Base-by-base conservation (phyloP, 35 echinoderm and acorn worm species). In the Acanthaster planci region DNA sequence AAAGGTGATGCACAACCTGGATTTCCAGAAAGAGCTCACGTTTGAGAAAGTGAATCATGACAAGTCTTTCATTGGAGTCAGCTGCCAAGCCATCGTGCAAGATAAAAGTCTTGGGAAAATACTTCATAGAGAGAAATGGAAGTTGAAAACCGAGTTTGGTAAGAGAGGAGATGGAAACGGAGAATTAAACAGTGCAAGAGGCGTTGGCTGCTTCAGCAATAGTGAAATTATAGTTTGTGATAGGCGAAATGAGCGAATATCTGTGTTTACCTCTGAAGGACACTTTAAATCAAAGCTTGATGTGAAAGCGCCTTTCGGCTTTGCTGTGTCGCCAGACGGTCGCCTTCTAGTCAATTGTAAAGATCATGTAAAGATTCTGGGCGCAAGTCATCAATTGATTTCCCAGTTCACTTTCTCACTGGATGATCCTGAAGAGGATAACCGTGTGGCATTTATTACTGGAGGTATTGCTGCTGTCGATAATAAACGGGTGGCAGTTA, bases 161-260 rank as follows among this genome's bases (percentile, higher is more conserved):
- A 35, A 35, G 34, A 10, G 30, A 35, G 64, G 64, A 34, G 0
- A 72, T 14, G 64, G 30, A 14, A 9, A 72, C 7, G 64, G 64
- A 3, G 64, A 72, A 34, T 83, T 83, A 51, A 39, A 58, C 17
- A 0, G 27, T 16, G 81, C 81, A 38, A 1, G 55, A 38, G 81
- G 53, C 27, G 56, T 83, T 8, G 51, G 51, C 35, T 53, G 51
- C 18, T 83, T 53, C 19, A 40, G 29, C 27, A 83, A 83, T 83
- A 53, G 81, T 5, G 81, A 83, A 29, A 32, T 60, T 36, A 53
- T 38, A 34, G 53, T 83, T 18, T 35, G 31, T 58, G 81, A 83
- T 83, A 53, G 0, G 18, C 16, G 1, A 31, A 83, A 38, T 27
- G 12, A 5, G 30, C 47, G 27, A 12, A 37, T 83, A 51, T 57